Conservation (phyloP, 53 echinoderm and acorn worm genomes). For the Stichopus horrens region DNA sequence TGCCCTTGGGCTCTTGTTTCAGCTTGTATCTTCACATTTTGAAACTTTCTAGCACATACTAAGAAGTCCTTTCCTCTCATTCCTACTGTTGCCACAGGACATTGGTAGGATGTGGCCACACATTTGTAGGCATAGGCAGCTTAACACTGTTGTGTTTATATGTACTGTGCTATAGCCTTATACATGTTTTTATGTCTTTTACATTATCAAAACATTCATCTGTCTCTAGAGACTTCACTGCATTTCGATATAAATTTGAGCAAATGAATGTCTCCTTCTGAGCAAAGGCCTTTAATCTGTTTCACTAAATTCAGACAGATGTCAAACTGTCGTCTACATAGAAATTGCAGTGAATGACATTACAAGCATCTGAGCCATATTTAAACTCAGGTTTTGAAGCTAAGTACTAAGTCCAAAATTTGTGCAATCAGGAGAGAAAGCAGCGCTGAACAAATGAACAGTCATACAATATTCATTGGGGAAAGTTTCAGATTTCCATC, state of each 20-base stretch:
- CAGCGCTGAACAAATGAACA: conserved; percentile 72
- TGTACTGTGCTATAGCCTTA: too few species aligned
- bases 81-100: too few species aligned
- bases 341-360: conserved; percentile 39
- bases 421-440: conserved; percentile 56
- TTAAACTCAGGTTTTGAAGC: conserved; percentile 10
- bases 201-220: conserved; percentile 53
- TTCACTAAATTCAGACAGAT: conserved; percentile 35
- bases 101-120: too few species aligned
- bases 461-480: conserved; percentile 63
- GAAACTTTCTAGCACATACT: too few species aligned
- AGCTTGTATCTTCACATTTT: too few species aligned
- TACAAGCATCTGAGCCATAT: background rate
- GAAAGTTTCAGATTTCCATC: conserved; percentile 60
- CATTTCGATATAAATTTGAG: conserved; percentile 66
- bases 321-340: conserved; percentile 61
- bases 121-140: too few species aligned
- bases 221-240: conserved; percentile 43
- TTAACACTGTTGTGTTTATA: too few species aligned
- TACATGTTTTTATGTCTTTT: conserved; percentile 32
- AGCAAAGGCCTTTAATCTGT: conserved; percentile 36
- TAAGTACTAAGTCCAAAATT: conserved; percentile 42
- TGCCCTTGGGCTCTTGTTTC: too few species aligned
- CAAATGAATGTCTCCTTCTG: conserved; percentile 53
- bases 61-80: too few species aligned